Percentiles rank a stretch among this genome's conserved stretches.
These are phyloP conservation scores for Zaprionus obscuricornis DNA, from an alignment of 2,888 invertebrate genomes.

Conservation along the genomic window DNA sequence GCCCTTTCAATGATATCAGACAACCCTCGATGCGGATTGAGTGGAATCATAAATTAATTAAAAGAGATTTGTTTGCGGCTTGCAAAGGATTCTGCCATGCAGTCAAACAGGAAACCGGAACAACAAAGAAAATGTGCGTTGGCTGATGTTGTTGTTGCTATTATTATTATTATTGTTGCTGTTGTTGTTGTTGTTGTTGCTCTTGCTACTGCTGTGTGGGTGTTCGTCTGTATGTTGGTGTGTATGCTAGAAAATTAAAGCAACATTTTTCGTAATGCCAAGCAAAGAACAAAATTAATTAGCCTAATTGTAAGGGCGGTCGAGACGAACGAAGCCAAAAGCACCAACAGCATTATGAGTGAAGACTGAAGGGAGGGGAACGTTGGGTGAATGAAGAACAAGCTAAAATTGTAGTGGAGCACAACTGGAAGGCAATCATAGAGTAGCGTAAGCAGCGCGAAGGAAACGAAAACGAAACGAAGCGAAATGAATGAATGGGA, in stretches of 20 bases:
- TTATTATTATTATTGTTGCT: background rate
- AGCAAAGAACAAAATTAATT: constrained; percentile 77
- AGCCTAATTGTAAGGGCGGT: constrained; percentile 78
- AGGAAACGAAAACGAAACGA: constrained; percentile 54
- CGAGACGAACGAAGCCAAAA: constrained; percentile 23
- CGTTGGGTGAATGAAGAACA: constrained; percentile 3
- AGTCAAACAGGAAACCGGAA: constrained; percentile 48
- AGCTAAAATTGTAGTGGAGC: constrained; percentile 2
- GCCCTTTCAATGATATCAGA: constrained; percentile 49
- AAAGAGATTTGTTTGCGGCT: constrained; percentile 82
- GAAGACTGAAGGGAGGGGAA: background rate
- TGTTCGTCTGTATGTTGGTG: constrained; percentile 28
- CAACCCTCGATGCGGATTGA: constrained; percentile 76
- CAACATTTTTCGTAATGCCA: constrained; percentile 75
- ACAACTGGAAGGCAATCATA: constrained; percentile 31
- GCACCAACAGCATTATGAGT: background rate
- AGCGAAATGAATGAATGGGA: constrained; percentile 57
- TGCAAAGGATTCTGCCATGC: constrained; percentile 76
- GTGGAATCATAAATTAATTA: constrained; percentile 82
- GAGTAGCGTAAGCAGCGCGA: constrained; percentile 28
- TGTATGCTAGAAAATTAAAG: constrained; percentile 70
- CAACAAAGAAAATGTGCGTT: constrained; percentile 74
- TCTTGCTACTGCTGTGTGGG: too few relatives aligned
- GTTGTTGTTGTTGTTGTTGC: constrained; percentile 1
- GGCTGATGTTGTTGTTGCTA: constrained; percentile 27